phyloP scores from a whole-genome alignment of 2,113 vertebrate species.

The Nyctibius bracteatus region DNA sequence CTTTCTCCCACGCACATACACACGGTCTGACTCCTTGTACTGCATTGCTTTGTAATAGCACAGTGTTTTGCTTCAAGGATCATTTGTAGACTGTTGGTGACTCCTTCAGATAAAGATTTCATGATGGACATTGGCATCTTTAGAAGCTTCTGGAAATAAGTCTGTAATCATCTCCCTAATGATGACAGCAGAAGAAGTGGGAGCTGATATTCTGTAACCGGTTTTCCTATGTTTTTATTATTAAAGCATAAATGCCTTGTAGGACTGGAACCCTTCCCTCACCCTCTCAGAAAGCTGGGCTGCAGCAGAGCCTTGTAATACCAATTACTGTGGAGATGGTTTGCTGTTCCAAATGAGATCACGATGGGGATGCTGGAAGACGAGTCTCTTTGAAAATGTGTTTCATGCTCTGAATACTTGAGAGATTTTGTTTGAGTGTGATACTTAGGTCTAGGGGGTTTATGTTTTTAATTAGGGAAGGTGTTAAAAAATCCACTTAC shows the following conservation, averaged over 20 bases:
- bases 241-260: neutral
- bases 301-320: neutral
- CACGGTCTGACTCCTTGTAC: neutral
- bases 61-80: neutral
- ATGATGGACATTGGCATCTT: neutral
- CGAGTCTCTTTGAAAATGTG: neutral
- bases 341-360: slow-evolving; percentile 12
- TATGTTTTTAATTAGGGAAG: neutral
- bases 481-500: neutral
- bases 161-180: neutral
- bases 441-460: neutral
- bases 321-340: neutral
- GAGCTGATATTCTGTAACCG: neutral
- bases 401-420: neutral
- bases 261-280: neutral
- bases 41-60: neutral
- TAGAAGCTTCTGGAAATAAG: neutral
- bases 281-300: neutral
- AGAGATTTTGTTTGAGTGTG: neutral
- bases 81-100: neutral
- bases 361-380: neutral
- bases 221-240: neutral
- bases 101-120: neutral
- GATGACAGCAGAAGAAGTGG: neutral
- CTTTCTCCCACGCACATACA: neutral